Base-by-base conservation (phyloP, 2,888 invertebrate genomes). In the Cephus sareptanus region DNA sequence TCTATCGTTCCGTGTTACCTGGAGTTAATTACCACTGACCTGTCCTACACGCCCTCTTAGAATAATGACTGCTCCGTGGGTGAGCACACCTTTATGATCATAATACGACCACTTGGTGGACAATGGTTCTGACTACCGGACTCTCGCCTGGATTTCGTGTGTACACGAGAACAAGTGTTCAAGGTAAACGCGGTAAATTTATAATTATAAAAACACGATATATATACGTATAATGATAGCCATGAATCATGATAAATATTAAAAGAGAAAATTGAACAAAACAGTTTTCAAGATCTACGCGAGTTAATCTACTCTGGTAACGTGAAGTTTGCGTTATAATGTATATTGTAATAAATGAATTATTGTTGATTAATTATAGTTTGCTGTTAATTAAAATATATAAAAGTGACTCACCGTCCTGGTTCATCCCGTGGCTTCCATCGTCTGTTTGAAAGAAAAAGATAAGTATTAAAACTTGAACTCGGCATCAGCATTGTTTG, bases 351-450 rank as follows among this genome's bases (percentile, higher is more conserved):
- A 23, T 56, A 23, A 56, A 56, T 23, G 15, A 56, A 56, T 56
- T 56, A 56, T 56, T 23, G 23, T 9, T 9, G 23, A 56, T 23
- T 56, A 56, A 23, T 56, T 56, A 23, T 56, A 56, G 0, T 9
- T 56, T 4, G 6, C 9, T 56, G 9, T 23, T 56, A 56, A 56
- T 56, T 23, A 9, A 23, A 56, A 56, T 56, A 56, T 56, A 56
- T 56, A 56, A 56, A 9, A 56, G 31, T 33, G 75, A 90, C 91
- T 91, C 87, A 91, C 91, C 91, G 81, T 91, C 91, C 85, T 91
- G 91, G 83, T 90, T 90, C 89, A 90, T 90, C 79, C 90, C 90
- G 82, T 91, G 90, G 82, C 89, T 83, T 76, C 89, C 90, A 82
- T 91, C 91, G 88, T 90, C 90, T 90, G 84, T 80, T 79, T 68